These are phyloP conservation scores for Cheilosia grossa DNA, from an alignment of 2,888 invertebrate genomes.

Conservation along the genomic window DNA sequence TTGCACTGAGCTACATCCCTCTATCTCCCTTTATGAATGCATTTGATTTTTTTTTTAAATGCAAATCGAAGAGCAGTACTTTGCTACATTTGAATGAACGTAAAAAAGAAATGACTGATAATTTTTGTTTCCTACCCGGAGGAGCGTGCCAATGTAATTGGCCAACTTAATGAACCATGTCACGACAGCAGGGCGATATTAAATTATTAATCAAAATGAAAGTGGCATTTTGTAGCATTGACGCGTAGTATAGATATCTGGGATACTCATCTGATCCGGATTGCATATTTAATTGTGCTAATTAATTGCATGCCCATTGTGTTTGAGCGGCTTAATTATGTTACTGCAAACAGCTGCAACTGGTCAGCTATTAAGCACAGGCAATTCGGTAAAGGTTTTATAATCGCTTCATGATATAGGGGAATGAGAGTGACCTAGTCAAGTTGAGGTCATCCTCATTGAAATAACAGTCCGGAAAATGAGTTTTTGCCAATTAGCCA, in stretches of 20 bases:
- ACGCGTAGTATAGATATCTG: neutral
- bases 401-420: neutral
- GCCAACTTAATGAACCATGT: slow-evolving; percentile 51
- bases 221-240: slow-evolving; percentile 42
- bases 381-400: slow-evolving; percentile 1
- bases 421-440: neutral
- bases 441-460: neutral
- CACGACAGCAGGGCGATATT: slow-evolving; percentile 26
- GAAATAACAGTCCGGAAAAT: too few relatives aligned
- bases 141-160: slow-evolving; percentile 33
- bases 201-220: slow-evolving; percentile 68
- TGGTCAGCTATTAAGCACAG: slow-evolving; percentile 31
- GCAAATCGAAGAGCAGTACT: slow-evolving; percentile 17
- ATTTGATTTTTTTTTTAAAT: slow-evolving; percentile 25
- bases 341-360: slow-evolving; percentile 14
- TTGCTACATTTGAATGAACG: slow-evolving; percentile 10
- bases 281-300: slow-evolving; percentile 61
- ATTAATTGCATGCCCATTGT: slow-evolving; percentile 59
- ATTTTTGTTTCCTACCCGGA: slow-evolving; percentile 3
- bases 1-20: neutral
- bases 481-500: too few relatives aligned
- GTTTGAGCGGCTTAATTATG: slow-evolving; percentile 41
- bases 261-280: slow-evolving; percentile 19
- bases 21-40: neutral
- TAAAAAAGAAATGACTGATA: slow-evolving; percentile 3